A percentile compares a stretch with the other conserved stretches of the same genome.
Evolutionary conservation across 2,797 vertebrate genomes (phyloP).

Genomic region (Anguilla megastoma): DNA sequence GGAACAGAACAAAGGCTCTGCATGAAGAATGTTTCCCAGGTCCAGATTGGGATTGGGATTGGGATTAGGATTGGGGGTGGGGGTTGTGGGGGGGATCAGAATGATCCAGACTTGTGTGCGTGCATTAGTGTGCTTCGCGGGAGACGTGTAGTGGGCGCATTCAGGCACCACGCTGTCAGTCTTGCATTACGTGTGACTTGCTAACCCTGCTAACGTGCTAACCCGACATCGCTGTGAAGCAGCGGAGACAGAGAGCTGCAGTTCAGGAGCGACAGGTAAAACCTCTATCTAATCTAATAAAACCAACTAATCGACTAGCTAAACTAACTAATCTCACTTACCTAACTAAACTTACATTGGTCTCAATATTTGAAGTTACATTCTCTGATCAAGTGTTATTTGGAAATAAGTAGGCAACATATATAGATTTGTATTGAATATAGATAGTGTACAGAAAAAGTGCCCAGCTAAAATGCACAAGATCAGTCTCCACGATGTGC

Average conservation of each 20-base stretch:
- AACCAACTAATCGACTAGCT: slow-evolving; percentile 54
- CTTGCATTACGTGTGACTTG: background rate
- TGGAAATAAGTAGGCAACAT: slow-evolving; percentile 65
- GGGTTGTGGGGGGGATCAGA: background rate
- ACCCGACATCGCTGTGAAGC: background rate
- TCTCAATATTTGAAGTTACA: slow-evolving; percentile 72
- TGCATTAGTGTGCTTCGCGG: background rate
- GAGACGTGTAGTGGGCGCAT: background rate
- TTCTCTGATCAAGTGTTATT: slow-evolving; percentile 70
- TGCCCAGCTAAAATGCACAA: slow-evolving; percentile 14
- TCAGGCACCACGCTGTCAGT: background rate
- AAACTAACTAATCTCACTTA: slow-evolving; percentile 26
- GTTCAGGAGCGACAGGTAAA: background rate
- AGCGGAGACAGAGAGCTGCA: background rate
- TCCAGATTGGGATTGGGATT: background rate
- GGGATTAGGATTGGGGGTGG: background rate
- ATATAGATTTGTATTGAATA: slow-evolving; percentile 33
- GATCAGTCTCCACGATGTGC: slow-evolving; percentile 11
- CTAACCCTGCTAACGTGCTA: background rate
- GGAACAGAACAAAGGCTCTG: slow-evolving; percentile 63
- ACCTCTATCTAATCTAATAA: slow-evolving; percentile 49
- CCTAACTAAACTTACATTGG: slow-evolving; percentile 48
- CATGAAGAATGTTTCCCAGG: slow-evolving; percentile 24
- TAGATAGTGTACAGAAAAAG: slow-evolving; percentile 29
- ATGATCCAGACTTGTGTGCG: background rate